phyloP scores from a whole-genome alignment of 2,113 vertebrate species.

The Myotis brandtii region DNA sequence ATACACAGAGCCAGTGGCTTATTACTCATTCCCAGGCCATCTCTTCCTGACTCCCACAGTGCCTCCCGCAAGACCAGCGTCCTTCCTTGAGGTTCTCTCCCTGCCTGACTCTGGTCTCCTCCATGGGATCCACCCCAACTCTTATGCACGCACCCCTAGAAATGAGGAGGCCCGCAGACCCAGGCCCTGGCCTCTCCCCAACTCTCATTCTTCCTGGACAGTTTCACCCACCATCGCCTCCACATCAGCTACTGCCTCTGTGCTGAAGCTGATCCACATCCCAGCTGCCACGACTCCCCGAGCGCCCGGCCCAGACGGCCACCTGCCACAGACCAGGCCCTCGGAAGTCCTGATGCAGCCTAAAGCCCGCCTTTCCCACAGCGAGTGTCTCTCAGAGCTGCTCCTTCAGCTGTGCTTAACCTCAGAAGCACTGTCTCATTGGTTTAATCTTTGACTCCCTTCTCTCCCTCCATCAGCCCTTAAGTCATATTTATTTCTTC shows the following conservation, averaged over 20 bases:
- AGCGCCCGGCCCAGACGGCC: not conserved
- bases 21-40: not conserved
- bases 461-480: not conserved
- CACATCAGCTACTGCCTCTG: accelerated
- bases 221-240: not conserved
- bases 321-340: not conserved
- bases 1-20: not conserved
- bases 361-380: not conserved
- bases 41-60: not conserved
- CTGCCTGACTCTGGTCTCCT: not conserved
- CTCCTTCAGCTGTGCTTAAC: not conserved
- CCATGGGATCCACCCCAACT: not conserved
- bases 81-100: not conserved
- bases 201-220: not conserved
- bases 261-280: too few relatives aligned
- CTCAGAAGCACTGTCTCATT: not conserved
- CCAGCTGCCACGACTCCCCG: not conserved
- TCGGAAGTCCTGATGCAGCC: not conserved
- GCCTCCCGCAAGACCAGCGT: too few relatives aligned
- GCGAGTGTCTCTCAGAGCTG: not conserved
- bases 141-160: not conserved
- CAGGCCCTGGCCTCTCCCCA: not conserved
- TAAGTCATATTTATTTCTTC: not conserved
- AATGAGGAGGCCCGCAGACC: not conserved
- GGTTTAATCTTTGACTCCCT: not conserved